Conservation (phyloP, 2,888 invertebrate species). For the Brenthis ino region DNA sequence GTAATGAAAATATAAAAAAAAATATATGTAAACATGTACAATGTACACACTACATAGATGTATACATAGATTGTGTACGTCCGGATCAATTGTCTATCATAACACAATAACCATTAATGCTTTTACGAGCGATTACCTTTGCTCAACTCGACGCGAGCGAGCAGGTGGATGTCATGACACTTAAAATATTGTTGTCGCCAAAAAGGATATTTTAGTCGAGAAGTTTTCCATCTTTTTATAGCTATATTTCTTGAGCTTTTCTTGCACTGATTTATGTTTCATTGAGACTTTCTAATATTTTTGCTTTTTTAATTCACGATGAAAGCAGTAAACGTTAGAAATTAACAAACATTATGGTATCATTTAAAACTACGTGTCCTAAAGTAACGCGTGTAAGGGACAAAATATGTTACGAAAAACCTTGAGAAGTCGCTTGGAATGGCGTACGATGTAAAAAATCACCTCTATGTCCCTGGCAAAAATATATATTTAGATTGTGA, state of each 20-base stretch:
- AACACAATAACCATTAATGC: slow-evolving; percentile 12
- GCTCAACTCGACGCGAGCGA: slow-evolving; percentile 49
- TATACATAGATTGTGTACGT: not conserved
- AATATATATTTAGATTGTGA: slow-evolving; percentile 7
- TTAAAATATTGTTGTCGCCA: slow-evolving; percentile 46
- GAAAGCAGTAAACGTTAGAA: slow-evolving; percentile 29
- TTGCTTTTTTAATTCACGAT: slow-evolving; percentile 46
- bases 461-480: slow-evolving; percentile 15
- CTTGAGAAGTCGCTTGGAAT: slow-evolving; percentile 9
- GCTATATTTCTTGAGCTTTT: slow-evolving; percentile 56
- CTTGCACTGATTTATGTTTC: slow-evolving; percentile 73
- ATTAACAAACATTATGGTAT: slow-evolving; percentile 28
- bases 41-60: not conserved
- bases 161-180: slow-evolving; percentile 41
- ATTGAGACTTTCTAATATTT: slow-evolving; percentile 67
- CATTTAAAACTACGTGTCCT: slow-evolving; percentile 31
- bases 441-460: slow-evolving; percentile 12
- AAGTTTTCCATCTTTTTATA: slow-evolving; percentile 61
- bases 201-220: slow-evolving; percentile 68
- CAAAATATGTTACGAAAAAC: slow-evolving; percentile 12
- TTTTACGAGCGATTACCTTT: slow-evolving; percentile 19
- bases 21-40: no score
- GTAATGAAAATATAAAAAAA: no score
- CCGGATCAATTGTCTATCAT: slow-evolving; percentile 8
- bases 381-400: slow-evolving; percentile 21